phyloP scores from a whole-genome alignment of 2,888 invertebrate genomes.

The Orthosia gothica region DNA sequence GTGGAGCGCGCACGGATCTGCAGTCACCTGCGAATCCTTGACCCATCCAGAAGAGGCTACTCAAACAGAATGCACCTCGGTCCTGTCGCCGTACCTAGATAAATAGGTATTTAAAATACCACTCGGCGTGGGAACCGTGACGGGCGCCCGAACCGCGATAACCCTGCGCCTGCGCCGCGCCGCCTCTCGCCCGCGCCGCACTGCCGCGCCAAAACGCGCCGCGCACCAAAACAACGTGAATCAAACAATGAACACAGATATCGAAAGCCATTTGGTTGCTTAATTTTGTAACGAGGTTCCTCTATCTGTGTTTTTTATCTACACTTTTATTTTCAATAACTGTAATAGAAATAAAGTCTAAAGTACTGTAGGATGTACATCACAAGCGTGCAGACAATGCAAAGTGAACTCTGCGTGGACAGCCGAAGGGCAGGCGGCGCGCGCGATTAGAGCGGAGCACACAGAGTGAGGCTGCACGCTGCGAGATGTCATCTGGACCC shows the following conservation, averaged over 20 bases:
- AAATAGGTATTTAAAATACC: constrained; percentile 91
- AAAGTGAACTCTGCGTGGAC: constrained; percentile 61
- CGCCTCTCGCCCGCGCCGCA: constrained; percentile 75
- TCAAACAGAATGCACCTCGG: constrained; percentile 86
- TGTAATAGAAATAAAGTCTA: constrained; percentile 82
- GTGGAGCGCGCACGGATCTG: constrained; percentile 83
- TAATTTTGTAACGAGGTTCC: constrained; percentile 86
- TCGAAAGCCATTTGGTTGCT: constrained; percentile 88
- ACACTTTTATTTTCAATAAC: constrained; percentile 87
- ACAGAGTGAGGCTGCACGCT: constrained; percentile 87
- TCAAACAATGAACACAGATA: constrained; percentile 87
- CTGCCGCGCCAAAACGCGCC: constrained; percentile 73
- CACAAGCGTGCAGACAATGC: constrained; percentile 45
- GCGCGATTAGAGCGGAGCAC: constrained; percentile 72
- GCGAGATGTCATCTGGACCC: constrained; percentile 90
- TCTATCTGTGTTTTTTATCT: constrained; percentile 87
- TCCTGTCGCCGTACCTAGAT: constrained; percentile 89
- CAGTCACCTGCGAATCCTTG: constrained; percentile 90
- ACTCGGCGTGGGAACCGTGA: constrained; percentile 90
- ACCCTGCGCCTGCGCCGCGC: constrained; percentile 77
- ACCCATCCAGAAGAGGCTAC: constrained; percentile 91
- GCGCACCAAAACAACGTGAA: constrained; percentile 76
- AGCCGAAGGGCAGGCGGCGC: constrained; percentile 46
- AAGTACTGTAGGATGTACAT: constrained; percentile 72
- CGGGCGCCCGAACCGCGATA: constrained; percentile 84